Evolutionary conservation across 2,888 invertebrate genomes (phyloP).

Genomic region (Ceriagrion tenellum): DNA sequence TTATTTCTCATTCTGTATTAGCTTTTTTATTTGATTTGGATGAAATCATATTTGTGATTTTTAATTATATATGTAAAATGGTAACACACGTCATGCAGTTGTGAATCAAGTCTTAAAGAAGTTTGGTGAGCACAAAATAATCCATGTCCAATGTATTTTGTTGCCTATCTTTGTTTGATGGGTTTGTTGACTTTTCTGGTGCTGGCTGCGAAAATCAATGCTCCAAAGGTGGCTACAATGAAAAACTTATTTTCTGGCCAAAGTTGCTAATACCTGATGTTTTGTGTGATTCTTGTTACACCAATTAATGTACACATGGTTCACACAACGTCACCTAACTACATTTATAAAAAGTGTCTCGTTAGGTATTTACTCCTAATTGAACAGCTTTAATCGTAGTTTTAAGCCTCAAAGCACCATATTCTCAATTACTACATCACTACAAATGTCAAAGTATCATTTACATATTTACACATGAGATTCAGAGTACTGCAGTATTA

Average conservation of each 20-base stretch:
- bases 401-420: constrained; percentile 63
- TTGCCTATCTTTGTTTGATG: not conserved
- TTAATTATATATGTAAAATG: not conserved
- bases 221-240: constrained; percentile 9
- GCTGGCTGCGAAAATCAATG: not conserved
- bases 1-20: not conserved
- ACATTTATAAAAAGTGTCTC: constrained; percentile 38
- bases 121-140: not conserved
- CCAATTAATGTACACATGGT: constrained; percentile 1
- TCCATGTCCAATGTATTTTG: not conserved
- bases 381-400: constrained; percentile 18
- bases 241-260: not conserved
- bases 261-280: constrained; percentile 21
- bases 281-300: not conserved
- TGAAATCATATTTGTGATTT: not conserved
- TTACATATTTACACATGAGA: constrained; percentile 54
- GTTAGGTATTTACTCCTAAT: constrained; percentile 30
- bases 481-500: constrained; percentile 43
- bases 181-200: not conserved
- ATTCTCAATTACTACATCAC: constrained; percentile 10
- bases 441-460: constrained; percentile 8
- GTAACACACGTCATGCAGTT: not conserved
- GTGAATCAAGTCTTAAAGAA: not conserved
- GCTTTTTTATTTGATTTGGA: not conserved
- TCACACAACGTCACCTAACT: constrained; percentile 14